These are phyloP conservation scores for Microcebus murinus DNA, from an alignment of 2,113 vertebrate species.

Conservation along the genomic window DNA sequence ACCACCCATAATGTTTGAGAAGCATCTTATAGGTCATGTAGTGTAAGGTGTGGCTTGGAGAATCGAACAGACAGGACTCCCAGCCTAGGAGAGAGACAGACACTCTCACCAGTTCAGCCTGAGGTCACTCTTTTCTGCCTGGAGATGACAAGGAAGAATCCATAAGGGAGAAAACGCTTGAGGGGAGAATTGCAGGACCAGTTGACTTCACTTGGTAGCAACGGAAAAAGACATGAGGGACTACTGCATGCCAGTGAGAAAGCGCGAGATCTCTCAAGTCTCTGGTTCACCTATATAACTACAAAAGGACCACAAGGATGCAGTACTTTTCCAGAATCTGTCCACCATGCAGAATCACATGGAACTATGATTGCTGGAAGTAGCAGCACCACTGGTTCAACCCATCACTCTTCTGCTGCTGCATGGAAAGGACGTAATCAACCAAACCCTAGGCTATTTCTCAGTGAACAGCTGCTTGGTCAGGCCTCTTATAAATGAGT, in stretches of 20 bases:
- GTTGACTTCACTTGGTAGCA: fast-evolving
- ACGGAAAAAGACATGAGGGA: background rate
- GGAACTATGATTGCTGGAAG: fast-evolving
- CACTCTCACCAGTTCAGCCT: background rate
- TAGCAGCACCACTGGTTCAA: background rate
- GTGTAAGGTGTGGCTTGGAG: background rate
- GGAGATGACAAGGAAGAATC: background rate
- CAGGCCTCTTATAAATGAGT: background rate
- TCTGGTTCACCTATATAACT: background rate
- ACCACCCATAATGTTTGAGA: background rate
- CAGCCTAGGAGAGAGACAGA: background rate
- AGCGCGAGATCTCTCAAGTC: background rate
- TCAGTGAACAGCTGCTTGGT: background rate
- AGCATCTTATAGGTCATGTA: fast-evolving
- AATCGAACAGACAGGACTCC: background rate
- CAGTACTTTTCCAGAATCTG: fast-evolving
- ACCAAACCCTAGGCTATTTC: background rate
- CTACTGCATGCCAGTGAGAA: background rate
- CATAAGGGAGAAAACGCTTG: fast-evolving
- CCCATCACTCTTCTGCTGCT: fast-evolving
- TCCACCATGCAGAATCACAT: background rate
- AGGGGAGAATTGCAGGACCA: background rate
- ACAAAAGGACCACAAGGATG: background rate
- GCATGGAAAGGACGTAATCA: background rate
- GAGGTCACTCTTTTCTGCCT: background rate